phyloP scores from a whole-genome alignment of 2,888 invertebrate species.

The Chironomus riparius region DNA sequence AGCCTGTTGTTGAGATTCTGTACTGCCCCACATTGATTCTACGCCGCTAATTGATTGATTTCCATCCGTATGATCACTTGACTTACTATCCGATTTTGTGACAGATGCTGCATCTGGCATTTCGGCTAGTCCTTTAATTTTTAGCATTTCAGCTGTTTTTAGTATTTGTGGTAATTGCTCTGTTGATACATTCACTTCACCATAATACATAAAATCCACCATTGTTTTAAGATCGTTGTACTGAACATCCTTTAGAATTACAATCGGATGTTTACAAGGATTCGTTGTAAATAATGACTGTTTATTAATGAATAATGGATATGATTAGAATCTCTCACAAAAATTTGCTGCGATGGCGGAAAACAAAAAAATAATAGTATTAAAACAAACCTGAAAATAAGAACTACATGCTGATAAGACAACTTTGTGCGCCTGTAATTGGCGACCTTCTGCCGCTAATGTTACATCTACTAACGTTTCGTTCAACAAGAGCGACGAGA shows the following conservation, averaged over 20 bases:
- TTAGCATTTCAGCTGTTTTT: slow-evolving; percentile 76
- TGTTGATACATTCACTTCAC: slow-evolving; percentile 84
- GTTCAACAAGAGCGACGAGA: slow-evolving; percentile 71
- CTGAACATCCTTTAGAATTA: slow-evolving; percentile 80
- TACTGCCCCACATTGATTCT: slow-evolving; percentile 48
- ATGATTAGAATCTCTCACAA: not conserved
- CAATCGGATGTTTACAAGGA: slow-evolving; percentile 82
- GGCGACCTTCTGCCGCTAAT: slow-evolving; percentile 80
- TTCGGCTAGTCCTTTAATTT: slow-evolving; percentile 81
- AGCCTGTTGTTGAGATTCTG: slow-evolving; percentile 46
- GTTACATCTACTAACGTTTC: slow-evolving; percentile 84
- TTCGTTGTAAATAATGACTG: slow-evolving; percentile 75
- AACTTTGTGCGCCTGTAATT: slow-evolving; percentile 80
- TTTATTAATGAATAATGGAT: not conserved
- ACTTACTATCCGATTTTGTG: slow-evolving; percentile 58
- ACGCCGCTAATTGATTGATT: slow-evolving; percentile 43
- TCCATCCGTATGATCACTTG: slow-evolving; percentile 44
- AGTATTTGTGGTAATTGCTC: slow-evolving; percentile 71
- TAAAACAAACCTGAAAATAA: slow-evolving; percentile 69
- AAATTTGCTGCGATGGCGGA: not conserved
- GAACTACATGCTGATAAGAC: slow-evolving; percentile 85
- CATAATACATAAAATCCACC: slow-evolving; percentile 89
- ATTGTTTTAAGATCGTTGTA: slow-evolving; percentile 77
- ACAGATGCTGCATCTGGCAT: slow-evolving; percentile 71
- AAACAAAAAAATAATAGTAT: slow-evolving; percentile 24